A percentile compares a stretch with the other conserved stretches of the same genome.
These are phyloP conservation scores for Chloroclysta siterata DNA, from an alignment of 2,888 invertebrate species.

Conservation along the genomic window DNA sequence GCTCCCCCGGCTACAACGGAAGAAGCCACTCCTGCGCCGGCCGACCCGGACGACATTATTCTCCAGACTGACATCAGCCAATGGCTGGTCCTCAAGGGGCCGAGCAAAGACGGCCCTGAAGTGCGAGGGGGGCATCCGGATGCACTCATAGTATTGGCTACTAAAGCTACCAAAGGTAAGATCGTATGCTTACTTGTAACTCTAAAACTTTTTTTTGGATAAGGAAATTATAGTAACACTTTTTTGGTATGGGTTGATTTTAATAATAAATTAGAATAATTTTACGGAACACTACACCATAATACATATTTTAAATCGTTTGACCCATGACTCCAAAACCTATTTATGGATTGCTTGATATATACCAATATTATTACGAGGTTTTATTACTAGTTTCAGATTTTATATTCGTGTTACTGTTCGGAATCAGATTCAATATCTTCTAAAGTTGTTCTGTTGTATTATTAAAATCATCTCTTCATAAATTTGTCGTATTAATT, in stretches of 20 bases:
- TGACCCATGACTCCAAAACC: too few species aligned
- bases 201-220: conserved; percentile 18
- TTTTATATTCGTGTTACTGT: too few species aligned
- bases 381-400: too few species aligned
- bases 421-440: too few species aligned
- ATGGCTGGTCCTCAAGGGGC: conserved; percentile 91
- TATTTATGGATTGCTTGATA: too few species aligned
- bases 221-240: conserved; percentile 15
- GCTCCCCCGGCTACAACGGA: conserved; percentile 45
- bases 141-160: conserved; percentile 97
- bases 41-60: conserved; percentile 85
- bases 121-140: conserved; percentile 97
- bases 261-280: conserved; percentile 5
- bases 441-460: conserved; percentile 1
- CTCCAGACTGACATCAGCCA: conserved; percentile 93
- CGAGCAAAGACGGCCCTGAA: conserved; percentile 94
- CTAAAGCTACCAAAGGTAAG: conserved; percentile 95
- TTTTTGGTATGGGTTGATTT: conserved; percentile 1
- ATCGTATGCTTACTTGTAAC: background rate
- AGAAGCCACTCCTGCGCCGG: conserved; percentile 44
- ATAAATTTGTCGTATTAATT: background rate
- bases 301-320: background rate
- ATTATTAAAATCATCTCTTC: conserved; percentile 4
- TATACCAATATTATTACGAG: too few species aligned
- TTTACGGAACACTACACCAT: background rate